phyloP scores from a whole-genome alignment of 1,140 invertebrate genomes.

The Schmidtea mediterranea region DNA sequence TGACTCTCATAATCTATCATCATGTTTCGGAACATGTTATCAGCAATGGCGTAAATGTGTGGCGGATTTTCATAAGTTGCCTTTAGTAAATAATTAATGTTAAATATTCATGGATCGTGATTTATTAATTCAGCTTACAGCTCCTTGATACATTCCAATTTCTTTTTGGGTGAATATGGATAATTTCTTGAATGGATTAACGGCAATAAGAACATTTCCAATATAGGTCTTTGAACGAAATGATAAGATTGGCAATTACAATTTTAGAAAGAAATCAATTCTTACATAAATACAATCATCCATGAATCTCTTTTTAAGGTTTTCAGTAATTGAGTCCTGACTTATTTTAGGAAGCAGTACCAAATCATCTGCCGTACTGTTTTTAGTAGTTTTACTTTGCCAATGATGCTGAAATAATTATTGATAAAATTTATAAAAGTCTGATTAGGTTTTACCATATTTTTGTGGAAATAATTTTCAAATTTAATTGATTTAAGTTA shows the following conservation, averaged over 20 bases:
- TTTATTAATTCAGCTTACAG: conserved; percentile 31
- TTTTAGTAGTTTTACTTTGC: conserved; percentile 46
- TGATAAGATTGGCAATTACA: neutral
- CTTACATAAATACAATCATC: conserved; percentile 49
- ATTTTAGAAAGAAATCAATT: conserved; percentile 19
- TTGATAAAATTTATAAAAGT: neutral
- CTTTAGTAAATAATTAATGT: conserved; percentile 16
- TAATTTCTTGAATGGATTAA: conserved; percentile 51
- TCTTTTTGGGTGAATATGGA: conserved; percentile 43
- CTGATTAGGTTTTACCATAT: no score
- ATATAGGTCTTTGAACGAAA: conserved; percentile 41
- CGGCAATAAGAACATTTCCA: conserved; percentile 46
- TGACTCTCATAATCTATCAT: conserved; percentile 44
- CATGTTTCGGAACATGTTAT: conserved; percentile 50
- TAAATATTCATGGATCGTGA: no score
- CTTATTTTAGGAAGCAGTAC: conserved; percentile 44
- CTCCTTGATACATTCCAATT: conserved; percentile 44
- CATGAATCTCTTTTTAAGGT: conserved; percentile 43
- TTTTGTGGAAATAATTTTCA: no score
- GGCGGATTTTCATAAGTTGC: conserved; percentile 47
- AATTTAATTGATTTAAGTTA: no score
- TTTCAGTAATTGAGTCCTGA: conserved; percentile 43
- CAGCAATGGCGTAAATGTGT: conserved; percentile 43
- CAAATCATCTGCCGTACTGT: conserved; percentile 50
- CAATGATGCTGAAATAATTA: conserved; percentile 41